These are phyloP conservation scores for Chascanopsetta lugubris DNA, from an alignment of 2,113 vertebrate genomes.

Conservation along the genomic window DNA sequence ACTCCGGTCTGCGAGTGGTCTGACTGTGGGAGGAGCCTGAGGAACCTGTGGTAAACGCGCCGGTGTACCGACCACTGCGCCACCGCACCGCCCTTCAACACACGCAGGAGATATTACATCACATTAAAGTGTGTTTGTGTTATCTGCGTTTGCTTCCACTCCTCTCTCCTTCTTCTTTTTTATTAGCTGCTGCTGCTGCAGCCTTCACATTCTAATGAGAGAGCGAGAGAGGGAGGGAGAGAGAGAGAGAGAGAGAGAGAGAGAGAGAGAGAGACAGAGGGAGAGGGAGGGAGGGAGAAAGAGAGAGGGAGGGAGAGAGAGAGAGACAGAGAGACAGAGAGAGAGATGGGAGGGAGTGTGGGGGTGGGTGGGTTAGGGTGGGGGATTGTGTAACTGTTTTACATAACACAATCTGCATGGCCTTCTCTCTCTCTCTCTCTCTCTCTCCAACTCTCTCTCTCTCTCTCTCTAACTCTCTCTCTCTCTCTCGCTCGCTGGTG, in stretches of 20 bases:
- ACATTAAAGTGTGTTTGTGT: constrained; percentile 42
- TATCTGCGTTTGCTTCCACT: constrained; percentile 25
- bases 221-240: constrained; percentile 25
- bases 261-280: too few species aligned
- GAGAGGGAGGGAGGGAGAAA: constrained; percentile 17
- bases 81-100: too few species aligned
- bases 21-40: too few species aligned
- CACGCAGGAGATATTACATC: too few species aligned
- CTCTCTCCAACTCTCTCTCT: constrained; percentile 5
- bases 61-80: too few species aligned
- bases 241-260: too few species aligned
- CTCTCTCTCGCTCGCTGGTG: constrained; percentile 20
- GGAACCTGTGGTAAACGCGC: too few species aligned
- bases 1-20: too few species aligned
- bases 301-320: too few species aligned
- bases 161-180: constrained; percentile 57
- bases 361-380: constrained; percentile 12
- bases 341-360: constrained; percentile 14
- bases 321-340: too few species aligned
- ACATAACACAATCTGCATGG: constrained; percentile 70
- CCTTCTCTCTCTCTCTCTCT: constrained; percentile 44
- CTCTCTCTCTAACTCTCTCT: constrained; percentile 20
- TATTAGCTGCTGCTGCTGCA: constrained; percentile 57
- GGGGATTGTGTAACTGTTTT: constrained; percentile 74
- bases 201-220: constrained; percentile 74